phyloP scores from a whole-genome alignment of 2,113 vertebrate genomes.

The Phylloscopus whistleri region DNA sequence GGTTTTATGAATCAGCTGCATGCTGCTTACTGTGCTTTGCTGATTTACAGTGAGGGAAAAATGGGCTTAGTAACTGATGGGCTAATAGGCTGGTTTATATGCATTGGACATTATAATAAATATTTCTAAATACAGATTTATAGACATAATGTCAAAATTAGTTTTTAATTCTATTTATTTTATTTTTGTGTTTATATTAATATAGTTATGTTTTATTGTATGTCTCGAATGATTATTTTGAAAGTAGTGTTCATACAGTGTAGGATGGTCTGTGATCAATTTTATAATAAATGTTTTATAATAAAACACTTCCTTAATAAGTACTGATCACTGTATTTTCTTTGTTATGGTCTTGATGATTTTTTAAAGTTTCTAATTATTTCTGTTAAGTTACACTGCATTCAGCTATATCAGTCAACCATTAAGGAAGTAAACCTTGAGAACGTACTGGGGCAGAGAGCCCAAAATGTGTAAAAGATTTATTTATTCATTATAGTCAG shows the following conservation, averaged over 20 bases:
- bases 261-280: not conserved
- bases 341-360: not conserved
- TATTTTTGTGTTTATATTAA: not conserved
- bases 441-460: not conserved
- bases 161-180: not conserved
- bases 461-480: not conserved
- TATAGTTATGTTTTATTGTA: not conserved
- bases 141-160: not conserved
- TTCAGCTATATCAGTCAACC: not conserved
- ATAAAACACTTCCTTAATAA: not conserved
- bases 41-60: not conserved
- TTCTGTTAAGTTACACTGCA: not conserved
- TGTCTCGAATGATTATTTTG: not conserved
- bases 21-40: not conserved
- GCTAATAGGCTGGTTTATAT: not conserved
- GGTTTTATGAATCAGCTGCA: not conserved
- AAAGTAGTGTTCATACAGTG: not conserved
- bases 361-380: not conserved
- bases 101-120: not conserved
- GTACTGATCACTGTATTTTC: not conserved
- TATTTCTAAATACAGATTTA: not conserved
- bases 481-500: not conserved
- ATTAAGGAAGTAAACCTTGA: not conserved
- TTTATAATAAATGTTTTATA: not conserved
- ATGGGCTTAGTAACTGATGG: not conserved